Evolutionary conservation across 1,140 invertebrate genomes (phyloP), one percentile per base, ranked within the genome.

Genomic region (Bombus superbus): DNA sequence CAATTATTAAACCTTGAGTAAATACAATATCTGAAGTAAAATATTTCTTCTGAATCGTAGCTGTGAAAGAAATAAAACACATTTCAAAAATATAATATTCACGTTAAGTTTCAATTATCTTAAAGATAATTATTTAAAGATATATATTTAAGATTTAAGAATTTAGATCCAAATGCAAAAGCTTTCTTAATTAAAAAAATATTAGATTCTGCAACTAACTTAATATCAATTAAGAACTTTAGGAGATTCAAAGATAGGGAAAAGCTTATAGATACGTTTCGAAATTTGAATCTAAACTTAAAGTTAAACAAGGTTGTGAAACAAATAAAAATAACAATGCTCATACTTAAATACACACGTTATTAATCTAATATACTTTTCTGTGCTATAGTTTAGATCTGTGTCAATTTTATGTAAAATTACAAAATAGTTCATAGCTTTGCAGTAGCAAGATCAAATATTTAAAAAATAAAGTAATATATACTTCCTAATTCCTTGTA

Each of bases 281-380:
- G 11, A 64, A 47, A 22, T 22, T 64, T 64, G 35, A 25, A 73
- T 32, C n/a, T 35, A 47, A 38, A 74, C 35, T 62, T 82, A 38
- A 64, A 47, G 66, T 47, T 47, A 13, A 47, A 74, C 32, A 82
- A 66, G 9, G 25, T 44, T 64, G 10, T 35, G 22, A 44, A 83
- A 53, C 62, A 71, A 69, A 68, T 76, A 53, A 81, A 44, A 85
- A 89, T 83, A 88, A 89, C 64, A 81, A 74, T 86, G 11, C 84
- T 81, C 57, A 25, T 77, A 76, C 10, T 40, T 83, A 68, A 57
- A 25, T 77, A 74, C 28, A 42, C 28, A 77, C 25, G 22, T 22
- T 77, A 77, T 8, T 28, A 40, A 62, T 53, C 22, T 71, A 42
- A 44, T 82, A 18, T 53, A 82, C 25, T 83, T 66, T 82, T 38